Conservation (phyloP, 2,113 vertebrate genomes). For the Sphaerodactylus townsendi region DNA sequence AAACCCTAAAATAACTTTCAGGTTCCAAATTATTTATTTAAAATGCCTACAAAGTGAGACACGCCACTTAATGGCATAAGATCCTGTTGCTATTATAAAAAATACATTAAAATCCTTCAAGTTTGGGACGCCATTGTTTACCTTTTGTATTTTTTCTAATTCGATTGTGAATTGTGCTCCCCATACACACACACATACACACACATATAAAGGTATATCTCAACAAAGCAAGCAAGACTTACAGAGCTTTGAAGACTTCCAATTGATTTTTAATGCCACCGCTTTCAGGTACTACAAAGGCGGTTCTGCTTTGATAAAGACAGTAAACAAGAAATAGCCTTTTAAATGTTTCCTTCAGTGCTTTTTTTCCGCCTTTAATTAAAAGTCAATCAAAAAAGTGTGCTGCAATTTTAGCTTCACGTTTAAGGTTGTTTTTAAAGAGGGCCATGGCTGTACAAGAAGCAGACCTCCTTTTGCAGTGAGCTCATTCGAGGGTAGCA, state of each 20-base stretch:
- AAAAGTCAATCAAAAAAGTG: conserved; percentile 72
- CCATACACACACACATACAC: no score
- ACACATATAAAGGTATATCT: conserved; percentile 59
- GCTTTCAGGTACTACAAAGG: conserved; percentile 71
- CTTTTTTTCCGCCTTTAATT: conserved; percentile 65
- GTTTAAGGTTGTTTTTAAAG: conserved; percentile 37
- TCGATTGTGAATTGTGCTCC: conserved; percentile 57
- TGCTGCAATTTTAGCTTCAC: conserved; percentile 31
- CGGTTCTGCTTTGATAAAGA: conserved; percentile 74
- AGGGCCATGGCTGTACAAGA: neutral
- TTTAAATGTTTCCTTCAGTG: conserved; percentile 72
- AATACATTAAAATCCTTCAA: conserved; percentile 58
- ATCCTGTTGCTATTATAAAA: conserved; percentile 54
- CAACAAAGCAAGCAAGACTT: conserved; percentile 56
- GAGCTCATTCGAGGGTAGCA: neutral
- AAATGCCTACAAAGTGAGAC: conserved; percentile 32
- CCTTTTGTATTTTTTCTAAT: conserved; percentile 60
- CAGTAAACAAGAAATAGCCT: conserved; percentile 72
- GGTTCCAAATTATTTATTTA: conserved; percentile 39
- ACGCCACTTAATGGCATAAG: conserved; percentile 28
- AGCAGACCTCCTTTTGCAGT: no score
- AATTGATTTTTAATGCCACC: conserved; percentile 73
- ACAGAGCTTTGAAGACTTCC: conserved; percentile 69
- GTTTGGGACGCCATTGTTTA: conserved; percentile 53
- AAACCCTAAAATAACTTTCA: conserved; percentile 40